Evolutionary conservation across 2,797 vertebrate species (phyloP).

Genomic region (Poecilia velifera): DNA sequence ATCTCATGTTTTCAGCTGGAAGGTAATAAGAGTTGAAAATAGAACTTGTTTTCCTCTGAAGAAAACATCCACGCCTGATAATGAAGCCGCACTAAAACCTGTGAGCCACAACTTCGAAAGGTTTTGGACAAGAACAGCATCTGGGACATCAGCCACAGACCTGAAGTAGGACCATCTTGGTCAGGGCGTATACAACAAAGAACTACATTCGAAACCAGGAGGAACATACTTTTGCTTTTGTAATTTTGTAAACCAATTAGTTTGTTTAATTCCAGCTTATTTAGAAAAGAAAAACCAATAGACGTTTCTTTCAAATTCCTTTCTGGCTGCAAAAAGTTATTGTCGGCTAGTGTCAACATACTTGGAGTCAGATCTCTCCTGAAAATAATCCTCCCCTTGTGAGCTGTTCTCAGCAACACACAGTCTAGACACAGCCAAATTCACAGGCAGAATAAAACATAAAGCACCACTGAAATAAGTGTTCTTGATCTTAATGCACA

Average conservation of each 20-base stretch:
- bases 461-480: conserved; percentile 86
- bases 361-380: conserved; percentile 21
- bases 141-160: background rate
- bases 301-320: conserved; percentile 3
- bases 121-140: background rate
- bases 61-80: background rate
- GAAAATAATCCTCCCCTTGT: conserved; percentile 32
- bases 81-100: background rate
- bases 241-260: background rate
- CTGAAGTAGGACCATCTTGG: background rate
- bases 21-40: background rate
- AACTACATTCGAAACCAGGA: background rate
- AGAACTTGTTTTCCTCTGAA: background rate
- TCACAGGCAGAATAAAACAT: conserved; percentile 86
- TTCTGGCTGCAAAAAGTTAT: background rate
- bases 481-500: conserved; percentile 88
- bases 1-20: background rate
- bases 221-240: background rate
- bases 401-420: conserved; percentile 57
- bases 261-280: background rate
- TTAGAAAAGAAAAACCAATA: background rate
- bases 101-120: background rate
- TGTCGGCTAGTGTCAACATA: conserved; percentile 18
- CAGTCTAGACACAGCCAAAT: conserved; percentile 72
- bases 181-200: background rate